A percentile compares a stretch with the other conserved stretches of the same genome.
Conservation (phyloP, 2,797 vertebrate species). For the Rhadinocentrus ornatus region DNA sequence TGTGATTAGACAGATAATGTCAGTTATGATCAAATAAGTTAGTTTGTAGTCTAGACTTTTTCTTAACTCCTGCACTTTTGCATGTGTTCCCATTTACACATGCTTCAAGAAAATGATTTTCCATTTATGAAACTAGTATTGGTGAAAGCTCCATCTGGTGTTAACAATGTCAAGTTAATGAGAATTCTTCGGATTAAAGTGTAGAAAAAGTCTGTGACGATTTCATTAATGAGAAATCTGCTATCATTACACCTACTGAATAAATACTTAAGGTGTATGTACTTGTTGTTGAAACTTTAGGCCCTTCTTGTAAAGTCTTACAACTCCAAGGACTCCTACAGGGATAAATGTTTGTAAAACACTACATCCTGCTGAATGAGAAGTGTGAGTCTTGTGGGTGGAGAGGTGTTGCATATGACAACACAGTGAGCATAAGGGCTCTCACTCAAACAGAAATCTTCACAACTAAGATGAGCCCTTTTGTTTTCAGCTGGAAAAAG, state of each 20-base stretch:
- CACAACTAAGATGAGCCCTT: not conserved
- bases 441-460: not conserved
- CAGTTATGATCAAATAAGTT: not conserved
- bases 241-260: not conserved
- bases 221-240: slow-evolving; percentile 1
- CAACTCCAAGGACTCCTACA: not conserved
- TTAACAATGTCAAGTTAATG: slow-evolving; percentile 17
- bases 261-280: not conserved
- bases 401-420: not conserved
- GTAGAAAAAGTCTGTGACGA: not conserved
- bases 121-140: not conserved
- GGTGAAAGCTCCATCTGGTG: slow-evolving; percentile 49
- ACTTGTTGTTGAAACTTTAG: too few relatives aligned
- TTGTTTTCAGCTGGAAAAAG: not conserved
- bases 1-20: not conserved
- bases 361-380: not conserved
- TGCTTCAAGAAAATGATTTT: not conserved
- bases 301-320: not conserved
- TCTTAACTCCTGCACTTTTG: too few relatives aligned
- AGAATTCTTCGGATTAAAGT: slow-evolving; percentile 8
- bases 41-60: too few relatives aligned
- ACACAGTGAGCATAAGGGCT: not conserved
- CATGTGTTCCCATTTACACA: not conserved
- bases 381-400: not conserved
- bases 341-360: not conserved